phyloP scores from a whole-genome alignment of 1,140 invertebrate species.

The Drosophila subobscura region DNA sequence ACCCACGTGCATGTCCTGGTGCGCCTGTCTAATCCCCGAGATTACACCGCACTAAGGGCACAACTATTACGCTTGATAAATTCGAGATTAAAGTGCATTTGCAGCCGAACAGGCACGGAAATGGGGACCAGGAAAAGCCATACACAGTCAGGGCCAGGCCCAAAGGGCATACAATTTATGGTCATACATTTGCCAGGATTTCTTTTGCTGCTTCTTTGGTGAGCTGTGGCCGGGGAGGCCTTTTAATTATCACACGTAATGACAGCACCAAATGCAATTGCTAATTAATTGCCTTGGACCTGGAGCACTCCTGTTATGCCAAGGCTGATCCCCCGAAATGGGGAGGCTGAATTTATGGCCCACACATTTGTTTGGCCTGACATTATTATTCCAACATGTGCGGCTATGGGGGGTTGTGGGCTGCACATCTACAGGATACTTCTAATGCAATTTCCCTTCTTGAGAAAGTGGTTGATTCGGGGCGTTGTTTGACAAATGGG shows the following conservation, averaged over 20 bases:
- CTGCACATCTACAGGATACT: constrained; percentile 24
- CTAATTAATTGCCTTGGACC: constrained; percentile 74
- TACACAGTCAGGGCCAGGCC: constrained; percentile 12
- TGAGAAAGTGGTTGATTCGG: constrained; percentile 23
- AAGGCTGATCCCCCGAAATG: constrained; percentile 3
- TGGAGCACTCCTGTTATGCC: background rate
- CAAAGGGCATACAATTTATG: constrained; percentile 76
- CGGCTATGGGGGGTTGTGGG: constrained; percentile 39
- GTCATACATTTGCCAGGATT: constrained; percentile 70
- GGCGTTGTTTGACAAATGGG: constrained; percentile 52
- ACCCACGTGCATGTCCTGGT: constrained; percentile 8
- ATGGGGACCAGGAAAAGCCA: too few species aligned
- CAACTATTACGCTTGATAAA: constrained; percentile 82
- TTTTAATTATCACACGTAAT: constrained; percentile 83
- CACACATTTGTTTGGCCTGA: constrained; percentile 66
- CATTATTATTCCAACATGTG: constrained; percentile 81
- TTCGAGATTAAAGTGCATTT: constrained; percentile 83
- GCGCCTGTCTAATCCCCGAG: constrained; percentile 61
- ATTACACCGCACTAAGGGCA: constrained; percentile 55
- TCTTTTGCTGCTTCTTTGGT: constrained; percentile 37
- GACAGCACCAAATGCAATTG: constrained; percentile 79
- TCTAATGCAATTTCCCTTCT: constrained; percentile 43
- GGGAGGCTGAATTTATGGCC: constrained; percentile 58
- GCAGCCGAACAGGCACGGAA: constrained; percentile 52
- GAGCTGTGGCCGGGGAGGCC: constrained; percentile 39